These are phyloP conservation scores for Morinoia aosen DNA, from an alignment of 2,888 invertebrate species.

Conservation along the genomic window DNA sequence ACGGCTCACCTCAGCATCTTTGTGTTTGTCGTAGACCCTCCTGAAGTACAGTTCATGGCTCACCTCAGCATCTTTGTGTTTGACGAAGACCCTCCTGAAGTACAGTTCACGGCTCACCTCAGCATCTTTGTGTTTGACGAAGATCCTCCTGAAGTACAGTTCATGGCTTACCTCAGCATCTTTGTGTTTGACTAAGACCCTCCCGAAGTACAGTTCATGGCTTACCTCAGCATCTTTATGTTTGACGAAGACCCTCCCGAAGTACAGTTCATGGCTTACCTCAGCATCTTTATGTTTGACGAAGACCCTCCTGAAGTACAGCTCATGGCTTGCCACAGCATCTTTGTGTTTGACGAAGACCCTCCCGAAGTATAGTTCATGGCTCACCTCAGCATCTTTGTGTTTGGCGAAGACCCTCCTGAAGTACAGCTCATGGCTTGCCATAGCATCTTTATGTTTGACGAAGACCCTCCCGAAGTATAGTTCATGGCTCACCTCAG, in stretches of 20 bases:
- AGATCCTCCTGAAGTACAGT: no score
- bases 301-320: not conserved
- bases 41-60: not conserved
- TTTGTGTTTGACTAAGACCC: not conserved
- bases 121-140: no score
- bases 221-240: conserved; percentile 1
- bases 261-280: not conserved
- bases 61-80: not conserved
- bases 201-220: not conserved
- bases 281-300: conserved; percentile 14
- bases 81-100: not conserved
- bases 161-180: not conserved
- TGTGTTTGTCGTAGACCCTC: not conserved
- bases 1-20: not conserved
- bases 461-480: conserved; percentile 25
- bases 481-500: not conserved
- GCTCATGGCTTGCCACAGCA: not conserved
- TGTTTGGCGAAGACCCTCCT: conserved; percentile 6
- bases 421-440: not conserved
- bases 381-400: conserved; percentile 9
- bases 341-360: no score
- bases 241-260: conserved; percentile 28
- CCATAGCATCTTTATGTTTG: conserved; percentile 18
- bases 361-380: not conserved
- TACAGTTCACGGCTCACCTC: no score